These are phyloP conservation scores for Sinelater perroti DNA, from an alignment of 2,888 invertebrate species.

Conservation along the genomic window DNA sequence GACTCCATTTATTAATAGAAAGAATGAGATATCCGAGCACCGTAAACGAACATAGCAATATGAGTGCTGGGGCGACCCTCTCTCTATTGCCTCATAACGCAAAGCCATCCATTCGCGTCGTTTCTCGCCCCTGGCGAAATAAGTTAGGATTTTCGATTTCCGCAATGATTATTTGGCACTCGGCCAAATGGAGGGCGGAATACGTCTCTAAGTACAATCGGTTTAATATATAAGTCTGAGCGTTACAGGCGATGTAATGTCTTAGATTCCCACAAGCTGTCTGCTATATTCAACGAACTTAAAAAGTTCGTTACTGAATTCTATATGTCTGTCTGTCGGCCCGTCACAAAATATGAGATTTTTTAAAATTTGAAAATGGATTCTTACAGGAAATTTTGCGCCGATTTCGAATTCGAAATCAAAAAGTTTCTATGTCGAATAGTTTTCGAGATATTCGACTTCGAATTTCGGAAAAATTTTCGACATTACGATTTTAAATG, in stretches of 20 bases:
- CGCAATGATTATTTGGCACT: constrained; percentile 56
- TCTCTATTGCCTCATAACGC: constrained; percentile 49
- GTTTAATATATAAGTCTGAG: constrained; percentile 36
- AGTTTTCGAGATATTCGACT: too few relatives aligned
- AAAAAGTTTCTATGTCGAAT: too few relatives aligned
- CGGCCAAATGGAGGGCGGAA: constrained; percentile 49
- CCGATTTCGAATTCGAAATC: too few relatives aligned
- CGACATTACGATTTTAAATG: too few relatives aligned
- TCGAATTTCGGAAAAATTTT: too few relatives aligned
- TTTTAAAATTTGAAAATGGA: too few relatives aligned
- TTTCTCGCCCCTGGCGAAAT: constrained; percentile 51
- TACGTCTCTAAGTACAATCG: constrained; percentile 45
- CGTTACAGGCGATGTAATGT: constrained; percentile 28
- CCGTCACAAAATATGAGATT: too few relatives aligned
- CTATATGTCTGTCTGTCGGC: too few relatives aligned
- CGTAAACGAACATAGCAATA: constrained; percentile 42
- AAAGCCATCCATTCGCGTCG: constrained; percentile 51
- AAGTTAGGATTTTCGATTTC: constrained; percentile 57
- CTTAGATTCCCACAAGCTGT: constrained; percentile 16
- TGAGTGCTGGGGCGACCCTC: constrained; percentile 47
- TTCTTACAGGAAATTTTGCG: too few relatives aligned
- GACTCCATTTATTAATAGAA: constrained; percentile 43
- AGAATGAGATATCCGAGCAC: constrained; percentile 40
- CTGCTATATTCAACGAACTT: too few relatives aligned
- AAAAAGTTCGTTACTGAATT: too few relatives aligned